phyloP scores from a whole-genome alignment of 2,113 vertebrate genomes.

The Panthera leo region DNA sequence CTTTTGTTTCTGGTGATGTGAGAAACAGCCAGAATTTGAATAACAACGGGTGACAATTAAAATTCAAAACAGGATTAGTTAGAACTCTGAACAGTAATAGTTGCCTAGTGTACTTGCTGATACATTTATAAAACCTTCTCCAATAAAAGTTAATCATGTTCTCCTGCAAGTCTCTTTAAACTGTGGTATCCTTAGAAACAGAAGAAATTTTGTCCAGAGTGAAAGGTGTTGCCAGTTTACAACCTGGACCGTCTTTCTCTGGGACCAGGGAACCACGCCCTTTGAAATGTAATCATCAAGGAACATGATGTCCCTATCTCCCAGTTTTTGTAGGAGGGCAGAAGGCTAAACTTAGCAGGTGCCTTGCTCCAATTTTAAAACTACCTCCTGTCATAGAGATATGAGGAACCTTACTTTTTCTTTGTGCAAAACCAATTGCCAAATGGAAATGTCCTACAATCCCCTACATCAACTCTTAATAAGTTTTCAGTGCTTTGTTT shows the following conservation, averaged over 20 bases:
- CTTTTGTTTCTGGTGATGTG: not conserved
- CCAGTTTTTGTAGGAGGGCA: not conserved
- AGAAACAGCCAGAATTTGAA: not conserved
- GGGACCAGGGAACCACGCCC: not conserved
- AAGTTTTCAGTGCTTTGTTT: not conserved
- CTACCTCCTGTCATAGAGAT: not conserved
- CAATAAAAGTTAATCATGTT: not conserved
- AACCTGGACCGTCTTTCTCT: not conserved
- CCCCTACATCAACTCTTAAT: not conserved
- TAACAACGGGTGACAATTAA: not conserved
- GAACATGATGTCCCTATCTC: not conserved
- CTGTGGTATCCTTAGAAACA: not conserved
- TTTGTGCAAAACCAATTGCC: not conserved
- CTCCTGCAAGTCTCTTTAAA: not conserved
- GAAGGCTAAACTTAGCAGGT: not conserved
- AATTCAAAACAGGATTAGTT: not conserved
- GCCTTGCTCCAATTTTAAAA: not conserved
- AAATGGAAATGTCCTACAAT: not conserved
- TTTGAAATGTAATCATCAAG: not conserved
- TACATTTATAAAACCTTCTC: not conserved
- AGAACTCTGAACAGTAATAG: not conserved
- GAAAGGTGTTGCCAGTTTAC: not conserved
- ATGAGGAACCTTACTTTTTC: not conserved
- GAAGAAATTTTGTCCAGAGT: not conserved
- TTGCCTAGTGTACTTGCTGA: not conserved